Percentiles rank a stretch among this genome's conserved stretches.
phyloP scores from a whole-genome alignment of 2,113 vertebrate species.

The Sphyrna mokarran region DNA sequence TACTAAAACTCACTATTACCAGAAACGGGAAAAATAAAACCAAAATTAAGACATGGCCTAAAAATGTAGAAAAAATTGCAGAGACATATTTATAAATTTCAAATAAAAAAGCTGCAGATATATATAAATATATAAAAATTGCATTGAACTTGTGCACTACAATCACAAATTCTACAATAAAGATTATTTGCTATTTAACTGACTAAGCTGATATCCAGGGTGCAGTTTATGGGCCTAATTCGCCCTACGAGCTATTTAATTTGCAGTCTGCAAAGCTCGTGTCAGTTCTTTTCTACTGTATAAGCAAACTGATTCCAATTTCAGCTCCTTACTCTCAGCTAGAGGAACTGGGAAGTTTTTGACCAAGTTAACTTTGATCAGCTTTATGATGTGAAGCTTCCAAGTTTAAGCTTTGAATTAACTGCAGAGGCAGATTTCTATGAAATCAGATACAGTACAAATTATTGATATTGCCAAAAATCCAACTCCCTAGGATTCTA shows the following conservation, averaged over 20 bases:
- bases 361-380: background rate
- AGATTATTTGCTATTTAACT: background rate
- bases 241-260: background rate
- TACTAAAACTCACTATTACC: background rate
- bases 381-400: background rate
- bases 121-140: background rate
- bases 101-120: background rate
- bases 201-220: background rate
- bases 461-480: no score
- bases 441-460: no score
- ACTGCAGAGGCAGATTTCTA: background rate
- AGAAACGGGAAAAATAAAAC: background rate
- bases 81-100: background rate
- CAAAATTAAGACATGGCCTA: background rate
- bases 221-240: background rate
- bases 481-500: no score
- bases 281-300: background rate
- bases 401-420: background rate
- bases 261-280: background rate
- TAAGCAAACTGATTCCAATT: background rate
- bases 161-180: background rate
- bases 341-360: background rate
- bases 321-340: background rate
- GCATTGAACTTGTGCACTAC: background rate
- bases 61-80: background rate